Evolutionary conservation across 2,888 invertebrate genomes (phyloP).

Genomic region (Drosophila demipolita): DNA sequence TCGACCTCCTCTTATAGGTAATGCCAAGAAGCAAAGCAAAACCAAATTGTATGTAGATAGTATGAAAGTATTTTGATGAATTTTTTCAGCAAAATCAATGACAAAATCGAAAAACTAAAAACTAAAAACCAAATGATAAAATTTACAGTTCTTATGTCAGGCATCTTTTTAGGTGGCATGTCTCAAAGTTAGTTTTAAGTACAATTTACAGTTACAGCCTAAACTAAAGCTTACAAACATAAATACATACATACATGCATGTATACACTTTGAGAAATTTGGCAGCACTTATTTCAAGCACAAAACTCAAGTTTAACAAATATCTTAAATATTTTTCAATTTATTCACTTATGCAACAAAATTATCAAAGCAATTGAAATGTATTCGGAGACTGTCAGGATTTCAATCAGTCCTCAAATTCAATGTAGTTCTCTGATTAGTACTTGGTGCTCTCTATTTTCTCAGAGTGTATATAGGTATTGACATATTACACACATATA

Average conservation of each 20-base stretch:
- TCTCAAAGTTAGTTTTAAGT: constrained; percentile 21
- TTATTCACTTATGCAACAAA: not conserved
- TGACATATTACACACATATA: constrained; percentile 16
- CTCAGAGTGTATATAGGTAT: not conserved
- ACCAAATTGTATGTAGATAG: constrained; percentile 54
- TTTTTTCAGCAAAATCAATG: constrained; percentile 49
- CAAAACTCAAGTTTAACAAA: not conserved
- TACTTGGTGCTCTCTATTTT: not conserved
- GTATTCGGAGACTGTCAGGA: not conserved
- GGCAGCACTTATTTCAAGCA: not conserved
- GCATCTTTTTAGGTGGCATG: constrained; percentile 58
- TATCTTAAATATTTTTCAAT: not conserved
- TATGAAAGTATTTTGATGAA: constrained; percentile 64
- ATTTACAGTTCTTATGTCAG: constrained; percentile 37
- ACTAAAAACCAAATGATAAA: constrained; percentile 10
- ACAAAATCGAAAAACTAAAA: constrained; percentile 1
- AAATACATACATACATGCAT: not conserved
- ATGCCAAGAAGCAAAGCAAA: constrained; percentile 47
- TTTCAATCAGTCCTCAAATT: not conserved
- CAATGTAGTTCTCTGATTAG: not conserved
- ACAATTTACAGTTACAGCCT: constrained; percentile 47
- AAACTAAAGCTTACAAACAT: constrained; percentile 23
- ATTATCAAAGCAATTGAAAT: not conserved
- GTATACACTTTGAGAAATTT: not conserved
- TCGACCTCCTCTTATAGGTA: constrained; percentile 69